phyloP scores from a whole-genome alignment of 2,888 invertebrate species.

The Neoscelio sp. region DNA sequence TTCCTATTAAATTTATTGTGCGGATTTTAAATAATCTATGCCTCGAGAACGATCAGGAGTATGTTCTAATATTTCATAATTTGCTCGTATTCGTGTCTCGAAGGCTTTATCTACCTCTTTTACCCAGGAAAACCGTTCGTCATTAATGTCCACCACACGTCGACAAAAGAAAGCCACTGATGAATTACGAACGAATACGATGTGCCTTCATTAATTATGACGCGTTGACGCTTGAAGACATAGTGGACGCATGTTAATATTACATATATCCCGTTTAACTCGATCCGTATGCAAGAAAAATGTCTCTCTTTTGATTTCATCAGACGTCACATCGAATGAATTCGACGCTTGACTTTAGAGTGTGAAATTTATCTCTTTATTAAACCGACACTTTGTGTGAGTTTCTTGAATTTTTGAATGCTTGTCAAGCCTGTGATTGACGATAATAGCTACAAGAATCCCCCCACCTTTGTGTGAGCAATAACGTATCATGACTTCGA shows the following conservation, averaged over 20 bases:
- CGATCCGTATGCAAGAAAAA: constrained; percentile 49
- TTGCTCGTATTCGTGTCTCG: constrained; percentile 64
- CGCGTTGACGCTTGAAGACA: constrained; percentile 65
- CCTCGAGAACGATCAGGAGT: constrained; percentile 72
- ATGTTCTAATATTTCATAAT: constrained; percentile 72
- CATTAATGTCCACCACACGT: constrained; percentile 70
- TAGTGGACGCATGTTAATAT: constrained; percentile 51
- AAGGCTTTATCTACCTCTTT: constrained; percentile 69
- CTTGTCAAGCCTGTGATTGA: constrained; percentile 49
- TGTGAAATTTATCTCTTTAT: constrained; percentile 58
- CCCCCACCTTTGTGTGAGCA: background rate
- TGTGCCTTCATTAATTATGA: constrained; percentile 71
- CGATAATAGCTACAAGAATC: constrained; percentile 36
- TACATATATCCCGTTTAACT: constrained; percentile 32
- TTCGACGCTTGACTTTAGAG: constrained; percentile 37
- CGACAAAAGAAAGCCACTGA: constrained; percentile 71
- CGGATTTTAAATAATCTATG: background rate
- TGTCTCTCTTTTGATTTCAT: constrained; percentile 46
- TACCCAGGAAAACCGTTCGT: constrained; percentile 70
- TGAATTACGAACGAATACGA: constrained; percentile 71
- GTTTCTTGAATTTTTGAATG: constrained; percentile 45
- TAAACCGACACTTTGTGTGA: constrained; percentile 41
- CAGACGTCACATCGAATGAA: constrained; percentile 43
- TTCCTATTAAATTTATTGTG: too few relatives aligned
- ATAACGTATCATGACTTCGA: background rate